Base-by-base conservation (phyloP, 2,113 vertebrate genomes). In the Gymnobelideus leadbeateri region DNA sequence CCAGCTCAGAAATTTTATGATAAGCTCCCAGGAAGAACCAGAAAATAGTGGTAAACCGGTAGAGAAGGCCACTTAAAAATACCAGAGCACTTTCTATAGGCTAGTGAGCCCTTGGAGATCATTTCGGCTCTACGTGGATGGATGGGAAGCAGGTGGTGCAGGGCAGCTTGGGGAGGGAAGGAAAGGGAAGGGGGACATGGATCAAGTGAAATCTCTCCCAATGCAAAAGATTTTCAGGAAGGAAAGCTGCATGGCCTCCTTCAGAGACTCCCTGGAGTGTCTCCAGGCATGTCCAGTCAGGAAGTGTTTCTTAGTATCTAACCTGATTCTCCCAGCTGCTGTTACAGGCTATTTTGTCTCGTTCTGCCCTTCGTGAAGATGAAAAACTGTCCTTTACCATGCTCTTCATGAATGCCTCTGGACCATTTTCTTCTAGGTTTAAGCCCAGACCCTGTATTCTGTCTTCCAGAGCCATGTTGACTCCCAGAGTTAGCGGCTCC, bases 1-100 rank as follows among this genome's bases (percentile, higher is more conserved):
- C 16, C 10, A 90, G 24, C 89, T 54, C 3, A 31, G 31, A 21
- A n/a, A 77, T 43, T 7, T 77, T n/a, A 21, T 77, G 68, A 43
- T 84, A 84, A 84, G 37, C 68, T 84, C 68, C 68, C 89, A 90
- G 89, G 89, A 90, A 90, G 89, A 90, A 24, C 23, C 46, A 90
- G 89, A 50, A 90, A 90, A 43, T 11, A 10, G 16, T 84, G 43
- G 68, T 84, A n/a, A 43, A 21, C 4, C 43, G 68, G 19, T 84
- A 84, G 5, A 43, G 37, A 21, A 61, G n/a, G 19, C n/a, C n/a
- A 84, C 7, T 77, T 37, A 37, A 84, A 84, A 84, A 21, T 7
- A 19, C 19, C 31, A n/a, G 6, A 84, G 37, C 37, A 21, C 37
- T 84, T 84, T 43, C 16, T 84, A 43, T 43, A 84, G 68, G n/a